Conservation (phyloP, 1,140 invertebrate genomes). For the Drosophila erecta region DNA sequence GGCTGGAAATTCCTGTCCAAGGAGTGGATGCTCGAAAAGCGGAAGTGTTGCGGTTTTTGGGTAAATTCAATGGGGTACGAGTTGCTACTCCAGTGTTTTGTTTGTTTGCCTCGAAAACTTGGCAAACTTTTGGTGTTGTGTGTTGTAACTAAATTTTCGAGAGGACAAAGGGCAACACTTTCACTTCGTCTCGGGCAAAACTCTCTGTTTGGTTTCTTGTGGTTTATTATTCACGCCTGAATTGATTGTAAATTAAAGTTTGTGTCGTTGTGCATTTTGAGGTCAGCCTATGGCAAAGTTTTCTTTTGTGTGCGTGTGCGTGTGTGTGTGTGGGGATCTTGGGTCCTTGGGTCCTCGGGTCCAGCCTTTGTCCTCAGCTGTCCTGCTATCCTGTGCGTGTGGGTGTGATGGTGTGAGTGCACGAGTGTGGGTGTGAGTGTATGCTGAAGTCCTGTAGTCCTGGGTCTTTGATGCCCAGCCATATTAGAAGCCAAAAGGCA, state of each 20-base stretch:
- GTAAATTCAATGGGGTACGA: constrained; percentile 5
- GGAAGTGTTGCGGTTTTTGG: constrained; percentile 68
- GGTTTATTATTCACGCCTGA: constrained; percentile 85
- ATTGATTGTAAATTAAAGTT: constrained; percentile 85
- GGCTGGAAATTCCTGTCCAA: constrained; percentile 9
- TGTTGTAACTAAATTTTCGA: constrained; percentile 79
- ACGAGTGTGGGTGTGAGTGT: not conserved
- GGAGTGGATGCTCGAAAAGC: constrained; percentile 17
- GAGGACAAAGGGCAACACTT: constrained; percentile 64
- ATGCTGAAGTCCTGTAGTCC: constrained; percentile 7
- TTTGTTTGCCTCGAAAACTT: constrained; percentile 66
- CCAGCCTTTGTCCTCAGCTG: constrained; percentile 25
- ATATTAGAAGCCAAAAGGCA: constrained; percentile 84
- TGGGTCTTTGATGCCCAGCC: constrained; percentile 23
- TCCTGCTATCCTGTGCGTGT: not conserved
- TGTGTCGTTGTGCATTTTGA: constrained; percentile 73
- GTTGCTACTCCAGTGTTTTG: constrained; percentile 17
- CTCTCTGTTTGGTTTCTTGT: constrained; percentile 82
- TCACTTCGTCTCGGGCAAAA: constrained; percentile 60
- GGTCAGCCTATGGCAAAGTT: constrained; percentile 82
- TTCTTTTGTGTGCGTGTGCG: constrained; percentile 73
- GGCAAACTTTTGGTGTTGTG: constrained; percentile 74
- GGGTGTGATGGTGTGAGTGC: too few species aligned
- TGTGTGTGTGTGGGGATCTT: constrained; percentile 40
- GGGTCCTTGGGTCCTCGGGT: constrained; percentile 10